Evolutionary conservation across 2,888 invertebrate genomes (phyloP).

Genomic region (Sthenelais limicola): DNA sequence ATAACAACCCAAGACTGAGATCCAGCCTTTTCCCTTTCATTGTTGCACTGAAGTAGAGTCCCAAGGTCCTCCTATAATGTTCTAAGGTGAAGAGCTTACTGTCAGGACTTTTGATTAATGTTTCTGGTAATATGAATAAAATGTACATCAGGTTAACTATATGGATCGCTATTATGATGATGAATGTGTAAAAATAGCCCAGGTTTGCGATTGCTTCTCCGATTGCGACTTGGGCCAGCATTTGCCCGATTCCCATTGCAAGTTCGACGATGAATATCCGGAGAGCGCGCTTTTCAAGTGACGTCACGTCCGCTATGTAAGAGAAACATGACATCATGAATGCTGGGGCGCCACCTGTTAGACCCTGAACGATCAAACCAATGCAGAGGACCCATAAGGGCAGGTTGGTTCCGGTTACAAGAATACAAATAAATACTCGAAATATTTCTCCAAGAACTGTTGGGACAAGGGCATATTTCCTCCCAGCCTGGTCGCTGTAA

Average conservation of each 20-base stretch:
- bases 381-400: constrained; percentile 4
- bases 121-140: constrained; percentile 23
- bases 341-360: background rate
- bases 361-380: constrained; percentile 5
- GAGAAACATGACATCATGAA: constrained; percentile 18
- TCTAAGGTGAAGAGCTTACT: background rate
- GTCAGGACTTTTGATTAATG: constrained; percentile 4
- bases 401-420: constrained; percentile 1
- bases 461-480: constrained; percentile 10
- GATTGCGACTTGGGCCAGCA: background rate
- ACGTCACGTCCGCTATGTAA: constrained; percentile 27
- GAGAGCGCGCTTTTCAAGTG: background rate
- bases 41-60: constrained; percentile 1
- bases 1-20: background rate
- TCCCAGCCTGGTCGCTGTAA: constrained; percentile 22
- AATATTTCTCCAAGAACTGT: background rate
- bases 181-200: constrained; percentile 3
- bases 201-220: constrained; percentile 10
- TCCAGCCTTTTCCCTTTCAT: too few relatives aligned
- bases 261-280: constrained; percentile 15
- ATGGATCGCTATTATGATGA: background rate
- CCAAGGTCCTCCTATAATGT: background rate
- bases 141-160: constrained; percentile 14
- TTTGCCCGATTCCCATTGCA: background rate
- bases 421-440: background rate